These are phyloP conservation scores for Drosophila ogumai DNA, from an alignment of 1,140 invertebrate genomes.

Conservation along the genomic window DNA sequence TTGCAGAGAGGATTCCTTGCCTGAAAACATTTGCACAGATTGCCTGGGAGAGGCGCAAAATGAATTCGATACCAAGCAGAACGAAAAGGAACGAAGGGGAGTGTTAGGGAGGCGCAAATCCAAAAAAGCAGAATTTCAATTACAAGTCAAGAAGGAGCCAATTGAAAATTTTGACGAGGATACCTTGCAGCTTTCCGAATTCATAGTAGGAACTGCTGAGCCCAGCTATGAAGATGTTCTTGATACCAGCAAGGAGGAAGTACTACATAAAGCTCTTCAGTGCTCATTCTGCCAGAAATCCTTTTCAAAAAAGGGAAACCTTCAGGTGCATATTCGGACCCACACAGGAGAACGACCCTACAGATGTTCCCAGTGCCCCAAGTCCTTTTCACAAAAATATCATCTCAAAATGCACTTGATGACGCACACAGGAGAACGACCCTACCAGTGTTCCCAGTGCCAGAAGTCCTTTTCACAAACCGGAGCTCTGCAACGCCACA, in stretches of 20 bases:
- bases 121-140: background rate
- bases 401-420: slow-evolving; percentile 1
- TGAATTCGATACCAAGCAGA: background rate
- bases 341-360: slow-evolving; percentile 1
- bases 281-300: slow-evolving; percentile 1
- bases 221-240: background rate
- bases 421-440: slow-evolving; percentile 9
- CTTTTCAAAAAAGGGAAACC: slow-evolving; percentile 1
- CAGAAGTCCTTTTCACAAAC: slow-evolving; percentile 2
- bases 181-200: background rate
- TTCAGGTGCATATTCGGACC: background rate
- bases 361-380: background rate
- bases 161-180: background rate
- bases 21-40: background rate
- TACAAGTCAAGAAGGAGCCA: background rate
- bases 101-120: background rate
- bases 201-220: background rate
- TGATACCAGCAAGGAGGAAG: background rate
- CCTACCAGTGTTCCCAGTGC: background rate
- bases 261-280: background rate
- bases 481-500: slow-evolving; percentile 6
- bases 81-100: background rate
- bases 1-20: background rate
- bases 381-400: slow-evolving; percentile 8
- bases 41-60: background rate